A percentile compares a stretch with the other conserved stretches of the same genome.
These are phyloP conservation scores for Laticauda laticaudata DNA, from an alignment of 2,113 vertebrate species.

Conservation along the genomic window DNA sequence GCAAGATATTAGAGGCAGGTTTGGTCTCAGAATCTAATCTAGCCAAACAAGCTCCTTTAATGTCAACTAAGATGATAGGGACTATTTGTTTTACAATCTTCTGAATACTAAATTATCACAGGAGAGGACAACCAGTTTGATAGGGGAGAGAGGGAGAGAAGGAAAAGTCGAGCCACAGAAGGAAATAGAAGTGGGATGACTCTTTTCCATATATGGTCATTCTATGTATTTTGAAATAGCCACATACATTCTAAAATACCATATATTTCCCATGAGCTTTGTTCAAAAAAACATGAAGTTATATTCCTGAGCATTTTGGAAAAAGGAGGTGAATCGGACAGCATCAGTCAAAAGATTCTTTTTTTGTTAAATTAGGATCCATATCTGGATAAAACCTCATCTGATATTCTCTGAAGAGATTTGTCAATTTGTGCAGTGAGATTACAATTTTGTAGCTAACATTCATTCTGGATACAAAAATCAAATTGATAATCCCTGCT, in stretches of 20 bases:
- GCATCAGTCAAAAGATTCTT: background rate
- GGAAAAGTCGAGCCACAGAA: background rate
- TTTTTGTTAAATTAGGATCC: background rate
- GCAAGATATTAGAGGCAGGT: background rate
- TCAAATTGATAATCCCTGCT: background rate
- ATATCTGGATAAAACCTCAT: background rate
- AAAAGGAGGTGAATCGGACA: background rate
- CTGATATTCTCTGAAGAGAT: background rate
- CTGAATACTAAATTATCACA: background rate
- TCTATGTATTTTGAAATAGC: background rate
- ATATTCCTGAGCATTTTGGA: background rate
- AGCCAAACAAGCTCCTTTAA: background rate
- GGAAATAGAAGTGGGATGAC: background rate
- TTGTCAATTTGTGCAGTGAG: background rate
- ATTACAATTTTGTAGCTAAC: background rate
- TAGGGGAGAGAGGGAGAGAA: background rate
- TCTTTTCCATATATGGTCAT: background rate
- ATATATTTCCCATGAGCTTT: background rate
- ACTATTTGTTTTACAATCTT: background rate
- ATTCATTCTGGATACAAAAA: constrained; percentile 17
- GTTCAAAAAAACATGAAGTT: background rate
- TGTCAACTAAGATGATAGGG: background rate
- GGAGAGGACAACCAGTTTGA: background rate
- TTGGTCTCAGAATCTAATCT: background rate
- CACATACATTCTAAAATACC: background rate